Conservation (phyloP, 2,888 invertebrate species). For the Perizoma affinitatum region DNA sequence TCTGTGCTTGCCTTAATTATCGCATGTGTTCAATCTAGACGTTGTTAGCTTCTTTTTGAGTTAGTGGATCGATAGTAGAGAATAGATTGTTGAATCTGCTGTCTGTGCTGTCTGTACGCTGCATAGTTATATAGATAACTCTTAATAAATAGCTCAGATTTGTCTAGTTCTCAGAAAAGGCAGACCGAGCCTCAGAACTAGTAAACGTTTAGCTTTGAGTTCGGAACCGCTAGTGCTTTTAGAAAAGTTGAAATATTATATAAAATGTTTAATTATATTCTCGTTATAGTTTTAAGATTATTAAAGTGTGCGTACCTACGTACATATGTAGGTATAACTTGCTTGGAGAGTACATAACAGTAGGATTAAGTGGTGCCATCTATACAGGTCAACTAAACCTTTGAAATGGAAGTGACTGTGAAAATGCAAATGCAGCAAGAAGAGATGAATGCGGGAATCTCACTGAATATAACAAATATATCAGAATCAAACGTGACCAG, state of each 20-base stretch:
- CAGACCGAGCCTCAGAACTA: slow-evolving; percentile 2
- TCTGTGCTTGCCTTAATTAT: slow-evolving; percentile 59
- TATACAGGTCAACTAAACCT: slow-evolving; percentile 1
- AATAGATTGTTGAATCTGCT: background rate
- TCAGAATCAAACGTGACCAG: too few relatives aligned
- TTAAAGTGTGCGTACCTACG: too few relatives aligned
- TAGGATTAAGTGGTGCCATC: slow-evolving; percentile 9
- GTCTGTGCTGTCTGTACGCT: background rate
- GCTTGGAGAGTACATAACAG: slow-evolving; percentile 9
- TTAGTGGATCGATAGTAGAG: slow-evolving; percentile 6
- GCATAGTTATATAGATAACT: slow-evolving; percentile 1
- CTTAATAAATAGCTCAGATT: background rate
- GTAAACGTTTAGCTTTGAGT: background rate
- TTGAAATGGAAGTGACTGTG: background rate
- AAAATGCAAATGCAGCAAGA: too few relatives aligned
- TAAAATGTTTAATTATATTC: slow-evolving; percentile 7
- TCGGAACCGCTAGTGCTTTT: slow-evolving; percentile 1
- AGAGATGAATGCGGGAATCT: too few relatives aligned
- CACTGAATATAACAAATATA: too few relatives aligned
- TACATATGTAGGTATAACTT: background rate
- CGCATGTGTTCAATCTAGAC: slow-evolving; percentile 61
- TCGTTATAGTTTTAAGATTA: slow-evolving; percentile 5
- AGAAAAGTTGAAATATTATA: slow-evolving; percentile 2
- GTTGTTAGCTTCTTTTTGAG: slow-evolving; percentile 34
- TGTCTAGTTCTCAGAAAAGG: background rate